Base-by-base conservation (phyloP, 2,888 invertebrate genomes). In the Spodoptera exigua region DNA sequence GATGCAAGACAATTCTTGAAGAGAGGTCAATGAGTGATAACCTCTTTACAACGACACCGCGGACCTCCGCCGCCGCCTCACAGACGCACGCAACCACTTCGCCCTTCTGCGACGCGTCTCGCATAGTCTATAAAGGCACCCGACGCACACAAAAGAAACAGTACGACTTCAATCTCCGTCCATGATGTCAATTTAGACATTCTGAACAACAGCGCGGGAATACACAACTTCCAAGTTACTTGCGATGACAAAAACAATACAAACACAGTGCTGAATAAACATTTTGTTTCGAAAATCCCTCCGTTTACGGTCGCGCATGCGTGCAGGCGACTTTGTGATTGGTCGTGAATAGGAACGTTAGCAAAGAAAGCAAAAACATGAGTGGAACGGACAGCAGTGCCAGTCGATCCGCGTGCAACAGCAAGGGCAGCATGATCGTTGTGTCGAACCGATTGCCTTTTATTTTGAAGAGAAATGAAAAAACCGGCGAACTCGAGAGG, bases 401-500 rank as follows among this genome's bases (percentile, higher is more conserved):
- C 83, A 88, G 89, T 89, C 91, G 93, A 64, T 75, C 88, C n/a
- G 78, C 87, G 86, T 94, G 94, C 82, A 94, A 93, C 79, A 95
- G 95, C 83, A 96, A 95, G 80, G 96, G 96, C 77, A 97, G 96
- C 85, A 96, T 98, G 95, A 98, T 98, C 82, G 98, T 98, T 76
- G 98, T 98, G 62, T 98, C 98, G 74, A 98, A 98, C 92, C 95
- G 98, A 76, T 94, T 98, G 86, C 98, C 98, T 7, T 98, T 98
- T 92, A 97, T 98, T 69, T 94, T 98, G 66, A 96, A 95, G 85
- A 95, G 97, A 85, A 96, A 97, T 93, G 95, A 96, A 53, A 95
- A 95, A 78, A 96, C 96, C 61, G 96, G 96, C 44, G 94, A 95
- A 43, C 94, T 98, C 80, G 96, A 96, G 79, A 95, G 98, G 70